These are phyloP conservation scores for Rhabditophanes sp. DNA, from an alignment of 2,888 invertebrate genomes.

Conservation along the genomic window DNA sequence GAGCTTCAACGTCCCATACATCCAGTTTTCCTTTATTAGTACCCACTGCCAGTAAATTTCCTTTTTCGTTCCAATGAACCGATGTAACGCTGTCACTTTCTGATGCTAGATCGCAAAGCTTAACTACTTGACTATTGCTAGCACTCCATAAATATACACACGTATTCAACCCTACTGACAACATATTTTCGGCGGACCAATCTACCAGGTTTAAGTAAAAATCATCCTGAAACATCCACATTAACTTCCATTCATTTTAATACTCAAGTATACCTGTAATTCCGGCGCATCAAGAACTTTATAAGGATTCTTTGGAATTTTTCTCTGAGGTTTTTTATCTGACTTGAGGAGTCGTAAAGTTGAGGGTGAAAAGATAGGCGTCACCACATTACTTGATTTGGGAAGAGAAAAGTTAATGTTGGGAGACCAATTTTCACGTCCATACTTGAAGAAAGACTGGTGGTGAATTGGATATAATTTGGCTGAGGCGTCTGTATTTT, in stretches of 20 bases:
- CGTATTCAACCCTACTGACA: conserved; percentile 88
- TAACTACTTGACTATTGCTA: conserved; percentile 84
- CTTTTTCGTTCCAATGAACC: conserved; percentile 95
- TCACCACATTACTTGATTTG: no score
- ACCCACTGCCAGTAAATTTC: conserved; percentile 87
- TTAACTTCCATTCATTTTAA: no score
- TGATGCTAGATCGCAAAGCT: conserved; percentile 78
- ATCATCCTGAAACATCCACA: conserved; percentile 95
- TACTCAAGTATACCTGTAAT: no score
- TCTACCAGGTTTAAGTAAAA: conserved; percentile 96
- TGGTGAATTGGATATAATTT: no score
- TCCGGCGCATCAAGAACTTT: conserved; percentile 87
- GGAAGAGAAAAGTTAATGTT: no score
- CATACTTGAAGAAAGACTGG: no score
- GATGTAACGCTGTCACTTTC: conserved; percentile 65
- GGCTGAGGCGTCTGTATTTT: no score
- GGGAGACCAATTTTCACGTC: no score
- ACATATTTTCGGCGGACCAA: conserved; percentile 95
- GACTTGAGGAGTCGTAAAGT: conserved; percentile 80
- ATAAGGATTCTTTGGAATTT: conserved; percentile 94
- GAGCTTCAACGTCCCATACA: conserved; percentile 92
- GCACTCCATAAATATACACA: conserved; percentile 99
- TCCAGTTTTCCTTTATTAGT: conserved; percentile 51
- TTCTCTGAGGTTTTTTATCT: conserved; percentile 87
- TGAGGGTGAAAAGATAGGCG: conserved; percentile 49